These are phyloP conservation scores for Lophius piscatorius DNA, from an alignment of 2,113 vertebrate species.

Conservation along the genomic window DNA sequence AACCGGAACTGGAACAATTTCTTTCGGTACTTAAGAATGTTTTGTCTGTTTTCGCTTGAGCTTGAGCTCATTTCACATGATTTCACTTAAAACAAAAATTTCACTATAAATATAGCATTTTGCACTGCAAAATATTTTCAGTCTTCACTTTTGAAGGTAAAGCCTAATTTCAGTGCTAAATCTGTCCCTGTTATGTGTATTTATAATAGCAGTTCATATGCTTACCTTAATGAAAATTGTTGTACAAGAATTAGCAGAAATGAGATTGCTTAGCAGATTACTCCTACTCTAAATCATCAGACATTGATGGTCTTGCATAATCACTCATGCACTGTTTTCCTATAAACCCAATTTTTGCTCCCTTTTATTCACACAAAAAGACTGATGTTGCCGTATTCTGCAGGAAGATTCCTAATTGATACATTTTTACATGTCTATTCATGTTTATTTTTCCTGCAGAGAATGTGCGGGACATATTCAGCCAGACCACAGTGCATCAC, in stretches of 20 bases:
- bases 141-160: neutral
- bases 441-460: slow-evolving; percentile 76
- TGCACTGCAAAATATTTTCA: neutral
- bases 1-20: slow-evolving; percentile 92
- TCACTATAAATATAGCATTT: neutral
- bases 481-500: slow-evolving; percentile 94
- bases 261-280: slow-evolving; percentile 53
- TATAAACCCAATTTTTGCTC: too few species aligned
- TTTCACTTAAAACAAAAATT: neutral
- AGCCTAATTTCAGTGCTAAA: too few species aligned
- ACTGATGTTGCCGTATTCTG: neutral
- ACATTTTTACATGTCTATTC: neutral
- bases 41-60: neutral
- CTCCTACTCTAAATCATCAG: slow-evolving; percentile 23
- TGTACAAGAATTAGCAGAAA: slow-evolving; percentile 18
- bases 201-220: neutral
- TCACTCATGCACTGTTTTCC: neutral
- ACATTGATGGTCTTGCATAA: slow-evolving; percentile 41
- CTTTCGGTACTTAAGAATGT: slow-evolving; percentile 86
- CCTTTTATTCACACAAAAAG: neutral
- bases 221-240: neutral
- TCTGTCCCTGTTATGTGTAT: too few species aligned
- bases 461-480: slow-evolving; percentile 97
- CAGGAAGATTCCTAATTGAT: neutral
- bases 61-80: neutral